Base-by-base conservation (phyloP, 1,140 invertebrate genomes). In the Polyergus mexicanus region DNA sequence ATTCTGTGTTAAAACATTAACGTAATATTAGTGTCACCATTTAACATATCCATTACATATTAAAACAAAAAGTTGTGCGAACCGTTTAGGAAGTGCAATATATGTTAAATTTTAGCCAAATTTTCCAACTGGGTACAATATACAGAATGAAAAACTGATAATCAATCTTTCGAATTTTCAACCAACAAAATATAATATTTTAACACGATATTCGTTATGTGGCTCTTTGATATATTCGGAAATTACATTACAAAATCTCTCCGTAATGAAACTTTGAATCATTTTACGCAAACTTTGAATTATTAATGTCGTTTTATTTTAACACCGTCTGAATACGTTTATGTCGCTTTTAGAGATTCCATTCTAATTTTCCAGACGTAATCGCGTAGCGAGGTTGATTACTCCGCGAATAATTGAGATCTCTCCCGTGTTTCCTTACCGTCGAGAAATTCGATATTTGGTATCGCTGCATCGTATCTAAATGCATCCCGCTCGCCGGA, bases 381-480 rank as follows among this genome's bases (percentile, higher is more conserved):
- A 77, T 77, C 58, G 25, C 38, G 38, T 58, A 19, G 35, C 13
- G n/a, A n/a, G 56, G 35, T 75, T 75, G 54, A 75, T 60, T 60
- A 75, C 35, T 60, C 16, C 2, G n/a, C 56, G 25, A 77, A 65
- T 77, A 77, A 47, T 47, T 77, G 38, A 63, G 38, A 38, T 44
- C 58, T 44, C n/a, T 44, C 38, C 4, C 41, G 75, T 77, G 19
- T 41, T 77, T 44, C 11, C 19, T 77, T 28, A 41, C 28, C 19
- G 6, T 19, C 38, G 38, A 63, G 75, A 77, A 65, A 77, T 77
- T 65, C 75, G 75, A 65, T 77, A 77, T 41, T 77, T 32, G 41
- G 58, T 65, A 77, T 65, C 75, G 75, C 25, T 38, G 19, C 56
- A 28, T 77, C 58, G 60, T 65, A 77, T 77, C 75, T 65, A 77